These are phyloP conservation scores for Phenganax subtilis DNA, from an alignment of 92 coral and sea anemone species.

Conservation along the genomic window DNA sequence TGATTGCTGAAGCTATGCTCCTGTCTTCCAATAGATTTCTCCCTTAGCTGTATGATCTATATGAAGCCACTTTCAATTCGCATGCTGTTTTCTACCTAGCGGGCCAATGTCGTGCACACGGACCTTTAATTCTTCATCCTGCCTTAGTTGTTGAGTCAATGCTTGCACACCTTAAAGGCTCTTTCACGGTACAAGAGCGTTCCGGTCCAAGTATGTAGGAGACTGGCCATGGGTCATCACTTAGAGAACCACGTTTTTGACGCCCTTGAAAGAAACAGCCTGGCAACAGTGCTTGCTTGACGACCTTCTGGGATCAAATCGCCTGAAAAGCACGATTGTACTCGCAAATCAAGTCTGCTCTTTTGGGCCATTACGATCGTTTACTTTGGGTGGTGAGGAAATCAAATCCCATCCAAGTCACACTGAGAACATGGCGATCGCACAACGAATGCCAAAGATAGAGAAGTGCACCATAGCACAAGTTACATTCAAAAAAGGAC, in stretches of 20 bases:
- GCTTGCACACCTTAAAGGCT: slow-evolving; percentile 59
- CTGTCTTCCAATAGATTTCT: slow-evolving; percentile 43
- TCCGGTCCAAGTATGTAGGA: slow-evolving; percentile 56
- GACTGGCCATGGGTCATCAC: slow-evolving; percentile 54
- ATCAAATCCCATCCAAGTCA: too few species aligned
- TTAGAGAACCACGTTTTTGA: slow-evolving; percentile 30
- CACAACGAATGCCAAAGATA: slow-evolving; percentile 28
- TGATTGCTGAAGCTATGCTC: slow-evolving; percentile 58
- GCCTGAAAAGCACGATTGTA: too few species aligned
- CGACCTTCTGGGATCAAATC: not conserved
- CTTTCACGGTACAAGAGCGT: slow-evolving; percentile 60
- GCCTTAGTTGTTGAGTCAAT: slow-evolving; percentile 59
- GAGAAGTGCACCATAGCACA: slow-evolving; percentile 55
- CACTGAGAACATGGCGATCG: not conserved
- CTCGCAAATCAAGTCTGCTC: too few species aligned
- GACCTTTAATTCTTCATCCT: slow-evolving; percentile 54
- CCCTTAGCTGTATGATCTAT: slow-evolving; percentile 39
- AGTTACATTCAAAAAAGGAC: slow-evolving; percentile 42
- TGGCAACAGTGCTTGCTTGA: not conserved
- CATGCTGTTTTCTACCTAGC: slow-evolving; percentile 54
- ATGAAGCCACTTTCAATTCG: slow-evolving; percentile 54
- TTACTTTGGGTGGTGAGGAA: too few species aligned
- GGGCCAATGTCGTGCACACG: slow-evolving; percentile 56
- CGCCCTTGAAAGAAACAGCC: slow-evolving; percentile 36
- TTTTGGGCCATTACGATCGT: too few species aligned